Evolutionary conservation across 92 coral and sea anemone species (phyloP).

Genomic region (Phymanthus crucifer): DNA sequence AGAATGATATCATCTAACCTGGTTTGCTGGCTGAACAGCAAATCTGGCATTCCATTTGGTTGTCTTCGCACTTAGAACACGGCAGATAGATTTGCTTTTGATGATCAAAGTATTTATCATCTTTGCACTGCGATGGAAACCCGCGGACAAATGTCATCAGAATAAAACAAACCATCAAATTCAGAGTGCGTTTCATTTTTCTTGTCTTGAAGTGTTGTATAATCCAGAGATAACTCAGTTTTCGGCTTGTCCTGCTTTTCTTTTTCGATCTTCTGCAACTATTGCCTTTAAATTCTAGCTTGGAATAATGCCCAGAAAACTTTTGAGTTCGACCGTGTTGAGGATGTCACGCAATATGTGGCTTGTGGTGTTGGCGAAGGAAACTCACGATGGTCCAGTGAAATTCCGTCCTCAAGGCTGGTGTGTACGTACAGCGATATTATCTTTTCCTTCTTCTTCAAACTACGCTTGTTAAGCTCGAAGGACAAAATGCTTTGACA

Average conservation of each 20-base stretch:
- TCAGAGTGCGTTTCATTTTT: background rate
- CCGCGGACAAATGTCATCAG: constrained; percentile 13
- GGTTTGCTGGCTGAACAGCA: constrained; percentile 24
- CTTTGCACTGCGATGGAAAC: constrained; percentile 36
- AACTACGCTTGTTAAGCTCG: too few relatives aligned
- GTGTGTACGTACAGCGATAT: background rate
- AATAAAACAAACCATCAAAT: background rate
- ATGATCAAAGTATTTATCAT: constrained; percentile 41
- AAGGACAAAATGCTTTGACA: background rate
- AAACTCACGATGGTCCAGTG: background rate
- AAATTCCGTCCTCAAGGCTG: background rate
- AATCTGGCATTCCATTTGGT: constrained; percentile 14
- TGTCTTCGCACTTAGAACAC: constrained; percentile 47
- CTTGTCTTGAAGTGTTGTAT: background rate
- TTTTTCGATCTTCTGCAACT: background rate
- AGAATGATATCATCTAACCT: constrained; percentile 29
- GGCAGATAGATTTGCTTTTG: constrained; percentile 37
- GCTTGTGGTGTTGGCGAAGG: background rate
- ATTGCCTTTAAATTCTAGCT: background rate
- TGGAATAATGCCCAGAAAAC: background rate
- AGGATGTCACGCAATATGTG: constrained; percentile 1
- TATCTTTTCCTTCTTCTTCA: background rate
- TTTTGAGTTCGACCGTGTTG: background rate
- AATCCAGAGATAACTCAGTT: background rate
- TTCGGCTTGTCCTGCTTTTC: background rate